Base-by-base conservation (phyloP, 2,797 vertebrate species). In the Artibeus jamaicensis region DNA sequence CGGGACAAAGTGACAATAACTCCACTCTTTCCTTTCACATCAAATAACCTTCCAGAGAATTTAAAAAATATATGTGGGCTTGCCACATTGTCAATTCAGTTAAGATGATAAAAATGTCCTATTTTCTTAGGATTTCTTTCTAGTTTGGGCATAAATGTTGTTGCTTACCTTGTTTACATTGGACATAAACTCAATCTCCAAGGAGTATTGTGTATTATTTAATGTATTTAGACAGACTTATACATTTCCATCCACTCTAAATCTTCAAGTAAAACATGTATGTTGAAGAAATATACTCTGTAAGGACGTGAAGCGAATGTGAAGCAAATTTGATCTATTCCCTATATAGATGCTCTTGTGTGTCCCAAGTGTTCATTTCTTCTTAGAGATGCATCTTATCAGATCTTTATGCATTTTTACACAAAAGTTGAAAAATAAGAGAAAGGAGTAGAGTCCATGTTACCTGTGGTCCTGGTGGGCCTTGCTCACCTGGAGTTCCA, bases 401-500 rank as follows among this genome's bases (percentile, higher is more conserved):
- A 88, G 81, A 50, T 73, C 15, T 34, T 77, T 68, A 59, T 74
- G 82, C 46, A 53, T 68, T 92, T 95, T 94, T 62, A 86, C 68
- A 95, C 44, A 93, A 95, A 94, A 48, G 57, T n/a, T 9, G 6
- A 29, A 77, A 77, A 88, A 83, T 59, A 70, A 74, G 82, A 59
- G 76, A 90, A 82, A 62, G 32, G 4, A 46, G 32, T 74, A 68
- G 4, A 6, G 34, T 57, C 21, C 10, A 53, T 26, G 21, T 98
- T 98, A 99, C 98, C 98, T 70, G 96, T 88, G 92, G 93, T 97
- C 98, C 98, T 94, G 97, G 53, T 94, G 87, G 97, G 22, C 98
- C 98, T 96, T 14, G 96, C 12, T 98, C 97, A 46, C 98, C 98
- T 87, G 96, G 97, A 83, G 89, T 95, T 95, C 98, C 98, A 1